Evolutionary conservation across 1,140 invertebrate species (phyloP).

Genomic region (Trichogramma pretiosum): DNA sequence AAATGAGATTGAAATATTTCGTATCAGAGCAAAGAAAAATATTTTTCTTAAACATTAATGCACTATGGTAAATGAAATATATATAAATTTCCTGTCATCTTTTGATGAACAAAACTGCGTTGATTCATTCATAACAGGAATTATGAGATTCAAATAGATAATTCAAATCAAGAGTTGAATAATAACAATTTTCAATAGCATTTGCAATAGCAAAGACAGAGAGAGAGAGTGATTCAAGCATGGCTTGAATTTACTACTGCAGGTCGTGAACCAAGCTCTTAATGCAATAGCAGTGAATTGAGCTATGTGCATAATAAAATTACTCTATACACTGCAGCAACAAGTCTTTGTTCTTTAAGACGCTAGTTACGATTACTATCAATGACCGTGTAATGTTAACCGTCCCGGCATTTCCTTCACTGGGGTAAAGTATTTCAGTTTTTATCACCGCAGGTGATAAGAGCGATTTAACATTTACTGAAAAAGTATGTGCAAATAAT

Average conservation of each 20-base stretch:
- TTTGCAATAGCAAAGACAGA: no score
- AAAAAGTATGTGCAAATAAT: no score
- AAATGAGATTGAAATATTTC: no score
- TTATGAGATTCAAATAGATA: no score
- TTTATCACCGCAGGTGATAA: background rate
- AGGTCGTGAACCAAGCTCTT: constrained; percentile 4
- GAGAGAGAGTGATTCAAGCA: constrained; percentile 8
- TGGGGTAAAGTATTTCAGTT: background rate
- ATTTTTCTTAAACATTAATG: no score
- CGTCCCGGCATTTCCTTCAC: background rate
- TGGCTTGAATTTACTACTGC: background rate
- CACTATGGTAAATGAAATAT: no score
- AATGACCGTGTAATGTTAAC: constrained; percentile 1
- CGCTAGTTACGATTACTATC: constrained; percentile 9
- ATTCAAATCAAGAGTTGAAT: no score
- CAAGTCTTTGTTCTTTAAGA: constrained; percentile 13
- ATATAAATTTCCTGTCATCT: no score
- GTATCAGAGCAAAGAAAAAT: no score
- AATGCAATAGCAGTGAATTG: constrained; percentile 9
- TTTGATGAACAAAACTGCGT: no score
- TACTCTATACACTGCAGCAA: constrained; percentile 3
- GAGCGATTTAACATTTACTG: background rate
- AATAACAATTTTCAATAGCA: no score
- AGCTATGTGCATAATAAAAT: constrained; percentile 2
- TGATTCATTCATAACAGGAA: no score